A percentile compares a stretch with the other conserved stretches of the same genome.
Conservation (phyloP, 2,888 invertebrate genomes). For the Agriopis aurantiaria region DNA sequence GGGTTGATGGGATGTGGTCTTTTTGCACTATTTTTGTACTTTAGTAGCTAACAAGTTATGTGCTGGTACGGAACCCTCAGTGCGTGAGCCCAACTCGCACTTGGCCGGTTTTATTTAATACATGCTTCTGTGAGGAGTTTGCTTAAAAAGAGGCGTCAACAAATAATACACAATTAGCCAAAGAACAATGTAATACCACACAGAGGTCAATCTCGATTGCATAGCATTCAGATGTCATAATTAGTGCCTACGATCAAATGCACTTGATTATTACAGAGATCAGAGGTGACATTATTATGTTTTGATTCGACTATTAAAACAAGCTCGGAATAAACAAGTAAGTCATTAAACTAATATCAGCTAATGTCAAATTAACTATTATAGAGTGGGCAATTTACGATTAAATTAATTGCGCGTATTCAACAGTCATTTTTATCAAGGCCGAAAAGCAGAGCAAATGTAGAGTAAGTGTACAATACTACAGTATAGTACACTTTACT, state of each 20-base stretch:
- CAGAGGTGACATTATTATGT: constrained; percentile 43
- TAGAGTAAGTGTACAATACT: not conserved
- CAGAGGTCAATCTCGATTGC: constrained; percentile 33
- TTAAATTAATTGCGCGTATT: constrained; percentile 2
- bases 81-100: too few species aligned
- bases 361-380: constrained; percentile 29
- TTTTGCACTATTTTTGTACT: too few species aligned
- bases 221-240: constrained; percentile 17
- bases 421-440: not conserved
- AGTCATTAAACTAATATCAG: constrained; percentile 34
- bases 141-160: too few species aligned
- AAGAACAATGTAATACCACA: constrained; percentile 31
- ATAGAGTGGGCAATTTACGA: constrained; percentile 2
- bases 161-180: constrained; percentile 16
- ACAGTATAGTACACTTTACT: too few species aligned
- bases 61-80: too few species aligned
- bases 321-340: constrained; percentile 42
- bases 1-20: too few species aligned
- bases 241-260: constrained; percentile 23
- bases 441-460: constrained; percentile 2
- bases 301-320: constrained; percentile 44
- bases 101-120: too few species aligned
- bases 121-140: too few species aligned
- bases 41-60: too few species aligned
- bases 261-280: constrained; percentile 34